phyloP scores from a whole-genome alignment of 2,888 invertebrate genomes.

The Eupithecia vulgata region DNA sequence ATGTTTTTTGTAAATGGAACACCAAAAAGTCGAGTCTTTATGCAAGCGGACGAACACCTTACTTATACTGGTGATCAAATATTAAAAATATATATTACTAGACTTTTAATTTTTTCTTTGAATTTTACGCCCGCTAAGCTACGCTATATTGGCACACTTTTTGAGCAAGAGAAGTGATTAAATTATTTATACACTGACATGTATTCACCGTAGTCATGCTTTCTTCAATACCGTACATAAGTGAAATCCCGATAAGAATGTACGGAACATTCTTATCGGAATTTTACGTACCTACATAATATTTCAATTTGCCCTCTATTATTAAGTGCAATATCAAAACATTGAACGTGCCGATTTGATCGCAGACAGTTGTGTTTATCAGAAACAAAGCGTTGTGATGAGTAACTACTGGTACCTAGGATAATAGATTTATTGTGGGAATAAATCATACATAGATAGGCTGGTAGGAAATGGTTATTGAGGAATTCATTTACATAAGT shows the following conservation, averaged over 20 bases:
- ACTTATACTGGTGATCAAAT: no score
- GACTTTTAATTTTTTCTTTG: no score
- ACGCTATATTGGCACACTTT: no score
- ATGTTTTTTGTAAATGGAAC: no score
- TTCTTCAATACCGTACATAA: not conserved
- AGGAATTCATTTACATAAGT: constrained; percentile 7
- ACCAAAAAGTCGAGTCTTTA: no score
- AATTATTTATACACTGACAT: no score
- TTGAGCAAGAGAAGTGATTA: no score
- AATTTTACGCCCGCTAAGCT: no score
- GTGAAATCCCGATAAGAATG: no score
- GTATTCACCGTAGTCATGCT: no score
- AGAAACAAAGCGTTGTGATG: constrained; percentile 47
- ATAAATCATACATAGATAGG: constrained; percentile 47
- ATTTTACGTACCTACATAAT: not conserved
- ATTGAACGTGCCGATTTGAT: constrained; percentile 32
- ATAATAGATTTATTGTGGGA: constrained; percentile 61
- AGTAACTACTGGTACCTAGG: constrained; percentile 28
- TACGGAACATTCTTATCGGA: not conserved
- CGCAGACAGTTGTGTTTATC: constrained; percentile 45
- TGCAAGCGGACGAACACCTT: no score
- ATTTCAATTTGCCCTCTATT: not conserved
- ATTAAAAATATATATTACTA: no score
- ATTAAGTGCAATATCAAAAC: constrained; percentile 20
- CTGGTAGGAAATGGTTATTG: constrained; percentile 12